phyloP scores from a whole-genome alignment of 2,797 vertebrate species.

The Diglossa cyanea region DNA sequence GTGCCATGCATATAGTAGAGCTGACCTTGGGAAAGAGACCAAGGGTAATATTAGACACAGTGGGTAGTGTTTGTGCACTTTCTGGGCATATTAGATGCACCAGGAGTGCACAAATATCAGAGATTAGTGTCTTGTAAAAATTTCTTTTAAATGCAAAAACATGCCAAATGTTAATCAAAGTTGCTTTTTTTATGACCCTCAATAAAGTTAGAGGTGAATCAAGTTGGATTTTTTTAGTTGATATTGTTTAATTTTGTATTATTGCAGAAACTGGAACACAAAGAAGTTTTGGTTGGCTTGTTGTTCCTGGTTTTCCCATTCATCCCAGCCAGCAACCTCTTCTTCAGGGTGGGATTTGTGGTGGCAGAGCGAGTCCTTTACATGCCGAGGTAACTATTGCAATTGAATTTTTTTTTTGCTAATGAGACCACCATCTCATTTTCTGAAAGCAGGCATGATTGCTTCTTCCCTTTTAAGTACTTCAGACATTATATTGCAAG shows the following conservation, averaged over 20 bases:
- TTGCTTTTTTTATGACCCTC: neutral
- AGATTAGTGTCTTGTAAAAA: neutral
- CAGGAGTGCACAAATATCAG: neutral
- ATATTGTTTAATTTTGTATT: slow-evolving; percentile 71
- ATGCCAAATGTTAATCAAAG: neutral
- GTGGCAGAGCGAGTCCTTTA: slow-evolving; percentile 97
- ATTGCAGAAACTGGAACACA: slow-evolving; percentile 85
- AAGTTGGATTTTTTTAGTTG: slow-evolving; percentile 43
- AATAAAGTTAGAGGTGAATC: neutral
- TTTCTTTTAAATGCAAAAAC: neutral
- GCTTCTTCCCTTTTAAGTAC: neutral
- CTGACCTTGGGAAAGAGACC: neutral
- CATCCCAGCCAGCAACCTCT: slow-evolving; percentile 95
- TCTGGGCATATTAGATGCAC: neutral
- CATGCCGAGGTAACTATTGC: slow-evolving; percentile 90
- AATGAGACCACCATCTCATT: slow-evolving; percentile 30
- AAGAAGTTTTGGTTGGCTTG: slow-evolving; percentile 88
- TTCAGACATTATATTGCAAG: neutral
- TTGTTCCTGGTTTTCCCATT: slow-evolving; percentile 94
- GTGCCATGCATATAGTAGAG: neutral
- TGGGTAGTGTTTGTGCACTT: neutral
- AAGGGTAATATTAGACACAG: neutral
- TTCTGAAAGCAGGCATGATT: slow-evolving; percentile 19
- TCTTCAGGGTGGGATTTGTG: slow-evolving; percentile 98
- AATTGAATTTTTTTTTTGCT: slow-evolving; percentile 43